phyloP scores from a whole-genome alignment of 2,113 vertebrate species.

The Gadus chalcogrammus region DNA sequence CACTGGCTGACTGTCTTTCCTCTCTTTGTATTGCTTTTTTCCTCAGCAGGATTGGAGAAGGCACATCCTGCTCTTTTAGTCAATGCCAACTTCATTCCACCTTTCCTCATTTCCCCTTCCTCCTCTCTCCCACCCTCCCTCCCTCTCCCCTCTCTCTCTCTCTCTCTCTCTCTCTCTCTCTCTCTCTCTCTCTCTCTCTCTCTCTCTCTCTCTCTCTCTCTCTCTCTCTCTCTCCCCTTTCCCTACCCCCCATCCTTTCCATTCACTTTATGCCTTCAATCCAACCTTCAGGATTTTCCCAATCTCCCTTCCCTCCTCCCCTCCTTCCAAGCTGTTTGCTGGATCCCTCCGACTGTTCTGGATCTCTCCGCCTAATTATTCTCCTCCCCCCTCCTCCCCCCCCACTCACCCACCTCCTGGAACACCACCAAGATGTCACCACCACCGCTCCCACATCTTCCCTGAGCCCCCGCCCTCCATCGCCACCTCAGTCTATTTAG shows the following conservation, averaged over 20 bases:
- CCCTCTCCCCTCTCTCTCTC: too few relatives aligned
- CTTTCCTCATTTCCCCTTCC: neutral
- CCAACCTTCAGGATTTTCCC: too few relatives aligned
- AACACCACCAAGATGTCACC: too few relatives aligned
- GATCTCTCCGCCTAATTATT: constrained; percentile 49
- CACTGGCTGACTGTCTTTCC: neutral
- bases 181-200: too few relatives aligned
- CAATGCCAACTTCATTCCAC: neutral
- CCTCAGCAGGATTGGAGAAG: neutral
- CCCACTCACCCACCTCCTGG: constrained; percentile 33
- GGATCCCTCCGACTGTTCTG: constrained; percentile 43
- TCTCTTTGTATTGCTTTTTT: neutral
- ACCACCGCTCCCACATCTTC: constrained; percentile 39
- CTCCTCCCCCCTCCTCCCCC: constrained; percentile 45
- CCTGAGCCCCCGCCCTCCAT: constrained; percentile 35
- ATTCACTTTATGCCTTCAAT: too few relatives aligned
- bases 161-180: too few relatives aligned
- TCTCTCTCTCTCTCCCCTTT: neutral
- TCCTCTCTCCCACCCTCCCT: too few relatives aligned
- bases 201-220: too few relatives aligned
- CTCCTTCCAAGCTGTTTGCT: constrained; percentile 40
- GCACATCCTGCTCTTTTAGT: neutral
- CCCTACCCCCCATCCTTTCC: neutral
- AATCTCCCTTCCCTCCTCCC: neutral
- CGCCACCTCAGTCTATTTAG: constrained; percentile 24